phyloP scores from a whole-genome alignment of 1,140 invertebrate genomes.

The Latrodectus geometricus region DNA sequence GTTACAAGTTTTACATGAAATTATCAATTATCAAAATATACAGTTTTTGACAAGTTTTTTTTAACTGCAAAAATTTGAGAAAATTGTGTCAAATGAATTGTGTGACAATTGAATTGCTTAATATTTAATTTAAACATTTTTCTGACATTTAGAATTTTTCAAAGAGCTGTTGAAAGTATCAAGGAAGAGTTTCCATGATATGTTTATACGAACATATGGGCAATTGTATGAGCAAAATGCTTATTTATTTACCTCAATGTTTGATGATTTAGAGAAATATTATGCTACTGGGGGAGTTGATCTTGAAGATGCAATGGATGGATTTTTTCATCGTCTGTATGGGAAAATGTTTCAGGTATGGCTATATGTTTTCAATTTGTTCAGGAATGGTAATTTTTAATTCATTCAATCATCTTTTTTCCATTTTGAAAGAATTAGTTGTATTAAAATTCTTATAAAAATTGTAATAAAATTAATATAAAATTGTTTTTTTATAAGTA shows the following conservation, averaged over 20 bases:
- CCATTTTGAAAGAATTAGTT: neutral
- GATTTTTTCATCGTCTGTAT: conserved; percentile 92
- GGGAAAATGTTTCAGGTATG: conserved; percentile 87
- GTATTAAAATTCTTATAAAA: too few species aligned
- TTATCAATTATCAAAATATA: neutral
- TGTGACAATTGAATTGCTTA: neutral
- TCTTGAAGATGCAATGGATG: conserved; percentile 87
- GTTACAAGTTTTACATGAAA: too few species aligned
- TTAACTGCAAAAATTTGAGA: too few species aligned
- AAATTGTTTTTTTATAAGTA: too few species aligned
- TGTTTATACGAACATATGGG: conserved; percentile 96
- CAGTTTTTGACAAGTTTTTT: neutral
- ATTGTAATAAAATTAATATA: too few species aligned
- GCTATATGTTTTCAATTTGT: neutral
- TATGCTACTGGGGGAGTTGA: conserved; percentile 85
- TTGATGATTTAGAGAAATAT: conserved; percentile 89
- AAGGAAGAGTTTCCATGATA: conserved; percentile 87
- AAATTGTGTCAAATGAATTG: neutral
- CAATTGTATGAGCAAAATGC: conserved; percentile 94
- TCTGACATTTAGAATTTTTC: conserved; percentile 80
- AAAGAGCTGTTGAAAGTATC: conserved; percentile 84
- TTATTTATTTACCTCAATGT: conserved; percentile 91
- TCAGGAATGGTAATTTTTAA: neutral
- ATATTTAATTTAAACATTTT: neutral
- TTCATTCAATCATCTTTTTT: neutral